Percentiles rank a stretch among this genome's conserved stretches.
phyloP scores from a whole-genome alignment of 2,113 vertebrate genomes.

The Catagonus wagneri region DNA sequence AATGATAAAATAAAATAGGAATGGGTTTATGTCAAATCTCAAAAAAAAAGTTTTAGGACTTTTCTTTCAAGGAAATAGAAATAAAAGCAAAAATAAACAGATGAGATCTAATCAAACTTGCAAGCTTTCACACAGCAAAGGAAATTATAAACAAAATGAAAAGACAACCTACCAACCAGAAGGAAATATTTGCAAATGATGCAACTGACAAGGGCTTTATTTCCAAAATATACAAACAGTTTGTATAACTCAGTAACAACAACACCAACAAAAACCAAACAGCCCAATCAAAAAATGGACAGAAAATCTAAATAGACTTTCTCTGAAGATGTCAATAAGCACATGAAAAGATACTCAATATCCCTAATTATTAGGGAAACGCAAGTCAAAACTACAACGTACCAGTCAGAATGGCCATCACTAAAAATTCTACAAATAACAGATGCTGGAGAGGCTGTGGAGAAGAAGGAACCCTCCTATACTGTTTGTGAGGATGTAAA shows the following conservation, averaged over 20 bases:
- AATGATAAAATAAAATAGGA: no score
- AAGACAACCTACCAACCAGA: neutral
- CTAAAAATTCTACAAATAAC: neutral
- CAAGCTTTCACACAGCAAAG: neutral
- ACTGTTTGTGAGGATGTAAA: neutral
- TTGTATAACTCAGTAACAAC: neutral
- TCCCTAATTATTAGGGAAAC: neutral
- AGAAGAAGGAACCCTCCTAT: neutral
- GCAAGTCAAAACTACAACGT: neutral
- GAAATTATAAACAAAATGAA: neutral
- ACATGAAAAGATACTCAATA: neutral
- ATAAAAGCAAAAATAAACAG: neutral
- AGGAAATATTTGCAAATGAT: neutral
- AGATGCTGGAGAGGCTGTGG: neutral
- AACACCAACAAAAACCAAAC: neutral
- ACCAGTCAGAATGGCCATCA: neutral
- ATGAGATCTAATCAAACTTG: neutral
- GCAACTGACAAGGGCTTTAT: neutral
- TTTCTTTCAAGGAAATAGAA: neutral
- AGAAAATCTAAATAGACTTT: neutral
- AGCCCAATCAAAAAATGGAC: neutral
- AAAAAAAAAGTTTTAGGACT: neutral
- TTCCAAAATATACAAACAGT: neutral
- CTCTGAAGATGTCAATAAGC: neutral
- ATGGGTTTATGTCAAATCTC: no score